These are phyloP conservation scores for Thunnus thynnus DNA, from an alignment of 2,113 vertebrate genomes.

Conservation along the genomic window DNA sequence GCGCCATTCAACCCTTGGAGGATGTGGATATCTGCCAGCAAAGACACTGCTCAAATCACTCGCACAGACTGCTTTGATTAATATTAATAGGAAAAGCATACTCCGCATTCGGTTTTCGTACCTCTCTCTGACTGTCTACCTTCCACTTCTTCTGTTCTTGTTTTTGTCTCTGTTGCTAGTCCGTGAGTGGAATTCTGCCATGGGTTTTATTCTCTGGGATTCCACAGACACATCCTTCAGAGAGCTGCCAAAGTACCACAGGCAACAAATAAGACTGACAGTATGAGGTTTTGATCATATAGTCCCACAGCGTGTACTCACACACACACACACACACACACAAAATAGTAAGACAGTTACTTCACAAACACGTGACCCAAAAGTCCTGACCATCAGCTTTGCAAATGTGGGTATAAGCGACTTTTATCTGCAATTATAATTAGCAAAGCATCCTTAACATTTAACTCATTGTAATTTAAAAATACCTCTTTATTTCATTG, in stretches of 20 bases:
- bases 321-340: background rate
- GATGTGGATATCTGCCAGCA: conserved; percentile 50
- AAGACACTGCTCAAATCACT: conserved; percentile 57
- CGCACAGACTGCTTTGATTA: conserved; percentile 71
- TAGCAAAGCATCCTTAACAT: background rate
- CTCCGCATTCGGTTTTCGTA: conserved; percentile 16
- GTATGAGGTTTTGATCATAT: conserved; percentile 25
- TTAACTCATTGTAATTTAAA: background rate
- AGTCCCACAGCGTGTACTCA: background rate
- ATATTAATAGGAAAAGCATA: conserved; percentile 66
- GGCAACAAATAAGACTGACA: conserved; percentile 43
- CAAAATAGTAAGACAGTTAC: background rate
- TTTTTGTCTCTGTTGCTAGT: conserved; percentile 48
- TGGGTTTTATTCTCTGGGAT: conserved; percentile 41
- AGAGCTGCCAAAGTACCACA: conserved; percentile 53
- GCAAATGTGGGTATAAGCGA: background rate
- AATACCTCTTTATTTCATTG: background rate
- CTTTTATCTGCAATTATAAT: background rate
- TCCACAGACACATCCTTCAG: conserved; percentile 52
- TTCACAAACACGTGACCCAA: background rate
- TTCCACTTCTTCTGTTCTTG: conserved; percentile 48
- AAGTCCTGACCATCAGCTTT: background rate
- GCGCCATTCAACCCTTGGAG: conserved; percentile 34
- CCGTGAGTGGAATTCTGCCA: conserved; percentile 60
- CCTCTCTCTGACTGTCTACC: conserved; percentile 29